Conservation (phyloP, 2,888 invertebrate genomes). For the Smittia sp. region DNA sequence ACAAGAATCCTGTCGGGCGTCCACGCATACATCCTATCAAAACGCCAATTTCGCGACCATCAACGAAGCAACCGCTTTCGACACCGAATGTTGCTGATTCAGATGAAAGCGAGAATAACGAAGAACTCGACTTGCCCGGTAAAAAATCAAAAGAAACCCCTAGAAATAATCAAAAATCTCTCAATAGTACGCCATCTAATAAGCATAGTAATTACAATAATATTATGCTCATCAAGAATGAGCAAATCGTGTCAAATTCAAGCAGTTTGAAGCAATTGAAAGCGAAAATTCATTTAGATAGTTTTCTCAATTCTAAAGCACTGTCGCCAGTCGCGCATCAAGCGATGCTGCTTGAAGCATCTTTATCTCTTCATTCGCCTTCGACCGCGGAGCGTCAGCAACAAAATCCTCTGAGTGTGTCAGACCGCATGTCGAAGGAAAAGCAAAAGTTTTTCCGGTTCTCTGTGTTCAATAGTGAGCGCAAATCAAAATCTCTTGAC, state of each 20-base stretch:
- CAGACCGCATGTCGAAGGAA: slow-evolving; percentile 79
- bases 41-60: neutral
- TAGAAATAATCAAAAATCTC: slow-evolving; percentile 27
- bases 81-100: slow-evolving; percentile 43
- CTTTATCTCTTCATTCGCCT: neutral
- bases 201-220: slow-evolving; percentile 15
- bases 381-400: slow-evolving; percentile 18
- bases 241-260: slow-evolving; percentile 35
- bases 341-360: neutral
- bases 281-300: neutral
- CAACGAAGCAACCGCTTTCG: neutral
- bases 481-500: slow-evolving; percentile 41
- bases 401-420: slow-evolving; percentile 52
- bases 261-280: slow-evolving; percentile 26
- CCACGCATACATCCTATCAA: slow-evolving; percentile 26
- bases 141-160: slow-evolving; percentile 23
- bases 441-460: slow-evolving; percentile 83
- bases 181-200: slow-evolving; percentile 16
- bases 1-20: slow-evolving; percentile 12
- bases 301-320: slow-evolving; percentile 15
- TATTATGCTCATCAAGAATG: slow-evolving; percentile 29
- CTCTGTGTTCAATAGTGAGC: slow-evolving; percentile 70
- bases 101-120: slow-evolving; percentile 43
- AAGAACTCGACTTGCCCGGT: slow-evolving; percentile 18
- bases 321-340: neutral